Evolutionary conservation across 2,888 invertebrate species (phyloP).

Genomic region (Suillia variegata): DNA sequence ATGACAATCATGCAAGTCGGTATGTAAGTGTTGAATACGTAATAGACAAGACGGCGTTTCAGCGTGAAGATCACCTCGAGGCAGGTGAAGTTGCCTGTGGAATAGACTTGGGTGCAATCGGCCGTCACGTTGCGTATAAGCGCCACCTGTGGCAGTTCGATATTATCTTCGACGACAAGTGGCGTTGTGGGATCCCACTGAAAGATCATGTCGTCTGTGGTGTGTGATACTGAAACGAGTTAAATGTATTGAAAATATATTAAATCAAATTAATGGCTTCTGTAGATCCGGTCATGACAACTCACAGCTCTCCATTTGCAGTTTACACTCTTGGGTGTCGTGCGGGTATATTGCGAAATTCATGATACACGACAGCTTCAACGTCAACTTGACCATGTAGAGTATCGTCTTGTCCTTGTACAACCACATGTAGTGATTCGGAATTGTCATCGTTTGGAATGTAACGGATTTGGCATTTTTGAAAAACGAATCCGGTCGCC

Average conservation of each 20-base stretch:
- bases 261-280: neutral
- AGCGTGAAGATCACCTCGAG: constrained; percentile 88
- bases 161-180: constrained; percentile 83
- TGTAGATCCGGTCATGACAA: constrained; percentile 8
- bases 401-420: constrained; percentile 85
- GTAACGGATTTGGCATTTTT: constrained; percentile 93
- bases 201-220: constrained; percentile 86
- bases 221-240: constrained; percentile 75
- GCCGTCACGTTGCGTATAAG: constrained; percentile 85
- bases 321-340: constrained; percentile 91
- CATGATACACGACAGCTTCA: constrained; percentile 91
- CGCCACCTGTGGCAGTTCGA: constrained; percentile 87
- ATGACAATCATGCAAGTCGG: constrained; percentile 94
- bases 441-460: constrained; percentile 93
- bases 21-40: constrained; percentile 91
- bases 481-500: constrained; percentile 93
- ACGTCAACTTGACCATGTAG: constrained; percentile 84
- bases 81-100: constrained; percentile 82
- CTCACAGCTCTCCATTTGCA: constrained; percentile 95
- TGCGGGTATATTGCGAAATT: constrained; percentile 93
- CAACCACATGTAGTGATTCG: constrained; percentile 91
- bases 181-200: constrained; percentile 90
- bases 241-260: neutral
- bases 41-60: constrained; percentile 87
- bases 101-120: constrained; percentile 80